Evolutionary conservation across 2,888 invertebrate species (phyloP).

Genomic region (Pteria penguin): DNA sequence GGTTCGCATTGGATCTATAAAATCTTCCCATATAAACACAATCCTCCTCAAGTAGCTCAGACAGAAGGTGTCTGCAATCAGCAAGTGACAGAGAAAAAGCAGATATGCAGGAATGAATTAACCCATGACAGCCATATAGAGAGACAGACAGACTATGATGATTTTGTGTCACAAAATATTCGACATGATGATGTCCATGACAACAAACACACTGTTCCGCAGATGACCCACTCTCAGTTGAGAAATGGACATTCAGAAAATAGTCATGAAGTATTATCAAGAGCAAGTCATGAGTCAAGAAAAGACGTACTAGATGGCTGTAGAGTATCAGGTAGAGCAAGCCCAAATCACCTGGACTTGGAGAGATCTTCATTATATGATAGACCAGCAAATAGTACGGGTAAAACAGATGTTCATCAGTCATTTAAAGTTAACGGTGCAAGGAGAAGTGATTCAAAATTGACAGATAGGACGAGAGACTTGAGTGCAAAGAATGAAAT

Average conservation of each 20-base stretch:
- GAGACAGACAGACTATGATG: background rate
- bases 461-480: constrained; percentile 3
- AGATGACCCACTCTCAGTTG: background rate
- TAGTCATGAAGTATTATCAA: background rate
- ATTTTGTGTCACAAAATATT: background rate
- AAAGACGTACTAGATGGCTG: background rate
- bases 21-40: constrained; percentile 22
- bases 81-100: background rate
- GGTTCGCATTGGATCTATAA: constrained; percentile 68
- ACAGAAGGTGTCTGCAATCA: background rate
- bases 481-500: background rate
- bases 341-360: background rate
- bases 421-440: background rate
- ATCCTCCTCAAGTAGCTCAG: background rate
- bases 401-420: background rate
- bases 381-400: background rate
- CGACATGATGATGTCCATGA: too few species aligned
- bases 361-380: background rate
- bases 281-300: background rate
- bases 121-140: background rate
- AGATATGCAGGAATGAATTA: background rate
- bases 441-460: constrained; percentile 1
- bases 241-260: background rate
- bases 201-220: background rate
- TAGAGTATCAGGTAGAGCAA: background rate